Base-by-base conservation (phyloP, 2,888 invertebrate genomes). In the Andrena camellia region DNA sequence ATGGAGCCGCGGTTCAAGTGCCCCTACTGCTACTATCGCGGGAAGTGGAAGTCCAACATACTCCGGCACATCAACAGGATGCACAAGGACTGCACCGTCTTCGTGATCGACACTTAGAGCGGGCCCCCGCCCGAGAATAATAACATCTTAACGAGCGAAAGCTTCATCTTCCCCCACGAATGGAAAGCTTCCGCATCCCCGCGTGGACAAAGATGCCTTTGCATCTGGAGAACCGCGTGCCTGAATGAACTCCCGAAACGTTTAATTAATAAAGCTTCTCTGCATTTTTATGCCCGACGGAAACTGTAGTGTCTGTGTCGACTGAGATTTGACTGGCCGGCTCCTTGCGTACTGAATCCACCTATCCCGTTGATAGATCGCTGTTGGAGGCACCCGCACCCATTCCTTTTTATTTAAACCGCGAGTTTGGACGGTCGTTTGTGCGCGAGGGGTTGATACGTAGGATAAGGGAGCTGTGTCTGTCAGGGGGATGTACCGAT, bases 11-110 rank as follows among this genome's bases (percentile, higher is more conserved):
- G 89, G 4, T 91, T 91, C 71, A 84, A 88, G 60, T 92, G 92
- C 71, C 90, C 91, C 3, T 89, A 90, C 57, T 94, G 93, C 76
- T 75, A 81, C 7, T 91, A 92, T 42, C 85, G 90, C 0, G 90
- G 90, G 2, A 92, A 92, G 64, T 89, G 90, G 88, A 90, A 90
- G 70, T 88, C 87, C 3, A 90, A 92, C 68, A 81, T 92, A 69
- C 72, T 80, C 62, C 84, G 87, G 17, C 90, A 91, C 67, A 84
- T 91, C 13, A 74, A 74, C 26, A 78, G 82, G 5, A 77, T 86
- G 7, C 90, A 90, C 48, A 87, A 89, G 68, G 73, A 84, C 31
- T 69, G 77, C 62, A 79, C 73, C 33, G 78, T 89, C 62, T 87
- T 84, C 31, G 89, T 81, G 23, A 13, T 52, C 13, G 29, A 20